Evolutionary conservation across 2,113 vertebrate species (phyloP).

Genomic region (Cololabis saira): DNA sequence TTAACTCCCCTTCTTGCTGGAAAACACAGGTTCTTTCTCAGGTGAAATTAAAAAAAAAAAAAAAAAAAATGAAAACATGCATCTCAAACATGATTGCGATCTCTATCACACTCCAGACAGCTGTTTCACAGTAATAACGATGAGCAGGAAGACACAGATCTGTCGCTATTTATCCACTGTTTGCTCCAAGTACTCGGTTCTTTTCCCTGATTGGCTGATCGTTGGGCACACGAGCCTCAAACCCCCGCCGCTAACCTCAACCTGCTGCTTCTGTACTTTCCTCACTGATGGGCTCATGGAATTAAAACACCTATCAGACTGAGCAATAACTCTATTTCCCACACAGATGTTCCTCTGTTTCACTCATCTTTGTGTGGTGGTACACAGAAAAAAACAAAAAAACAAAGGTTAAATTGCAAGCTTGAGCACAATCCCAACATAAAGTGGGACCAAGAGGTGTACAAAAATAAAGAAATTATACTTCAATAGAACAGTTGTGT

Average conservation of each 20-base stretch:
- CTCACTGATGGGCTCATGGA: background rate
- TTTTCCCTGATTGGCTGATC: constrained; percentile 76
- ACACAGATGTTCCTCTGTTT: constrained; percentile 42
- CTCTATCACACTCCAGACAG: constrained; percentile 49
- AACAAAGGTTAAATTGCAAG: constrained; percentile 35
- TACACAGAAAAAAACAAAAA: constrained; percentile 17
- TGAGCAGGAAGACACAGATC: constrained; percentile 77
- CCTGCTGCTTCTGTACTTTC: constrained; percentile 1
- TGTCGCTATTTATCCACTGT: constrained; percentile 31
- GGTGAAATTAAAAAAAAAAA: constrained; percentile 2
- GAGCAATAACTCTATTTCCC: constrained; percentile 34
- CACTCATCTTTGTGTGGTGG: constrained; percentile 23
- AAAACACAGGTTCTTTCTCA: constrained; percentile 40
- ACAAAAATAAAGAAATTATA: constrained; percentile 79
- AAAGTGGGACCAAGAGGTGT: constrained; percentile 62
- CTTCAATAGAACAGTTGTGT: constrained; percentile 62
- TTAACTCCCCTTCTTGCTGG: constrained; percentile 10
- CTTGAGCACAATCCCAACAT: constrained; percentile 51
- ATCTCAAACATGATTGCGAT: constrained; percentile 41
- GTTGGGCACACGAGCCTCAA: constrained; percentile 23
- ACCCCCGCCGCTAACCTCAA: constrained; percentile 26
- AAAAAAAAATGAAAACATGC: constrained; percentile 36
- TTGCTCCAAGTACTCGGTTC: constrained; percentile 57
- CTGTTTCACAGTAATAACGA: constrained; percentile 65
- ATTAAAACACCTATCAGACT: constrained; percentile 14